Evolutionary conservation across 2,888 invertebrate species (phyloP).

Genomic region (Aphidius colemani): DNA sequence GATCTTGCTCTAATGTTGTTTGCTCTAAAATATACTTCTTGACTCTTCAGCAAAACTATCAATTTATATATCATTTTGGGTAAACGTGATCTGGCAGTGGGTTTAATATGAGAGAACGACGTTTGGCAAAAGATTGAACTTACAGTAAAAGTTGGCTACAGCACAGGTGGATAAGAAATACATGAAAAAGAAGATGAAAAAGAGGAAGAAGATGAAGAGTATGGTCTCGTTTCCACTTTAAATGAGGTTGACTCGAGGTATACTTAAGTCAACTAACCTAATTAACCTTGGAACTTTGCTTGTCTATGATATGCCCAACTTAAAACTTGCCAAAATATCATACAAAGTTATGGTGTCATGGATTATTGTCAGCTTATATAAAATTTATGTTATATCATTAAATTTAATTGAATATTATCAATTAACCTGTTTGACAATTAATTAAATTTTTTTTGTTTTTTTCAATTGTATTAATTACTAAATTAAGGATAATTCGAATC

Average conservation of each 20-base stretch:
- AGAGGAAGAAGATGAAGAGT: constrained; percentile 8
- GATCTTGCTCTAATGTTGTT: no score
- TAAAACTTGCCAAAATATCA: neutral
- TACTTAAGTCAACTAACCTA: constrained; percentile 31
- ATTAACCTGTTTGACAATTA: no score
- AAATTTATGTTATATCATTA: neutral
- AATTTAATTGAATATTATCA: neutral
- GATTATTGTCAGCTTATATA: neutral
- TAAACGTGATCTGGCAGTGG: constrained; percentile 26
- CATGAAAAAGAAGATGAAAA: neutral
- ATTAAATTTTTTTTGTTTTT: neutral
- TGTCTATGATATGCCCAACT: constrained; percentile 10
- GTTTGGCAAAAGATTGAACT: neutral
- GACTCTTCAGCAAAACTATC: constrained; percentile 32
- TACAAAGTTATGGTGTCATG: neutral
- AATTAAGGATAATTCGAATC: no score
- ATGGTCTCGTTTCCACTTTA: constrained; percentile 6
- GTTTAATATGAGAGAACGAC: neutral
- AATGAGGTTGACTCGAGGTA: constrained; percentile 25
- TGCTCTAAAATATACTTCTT: no score
- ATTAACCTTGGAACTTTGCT: constrained; percentile 28
- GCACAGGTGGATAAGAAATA: neutral
- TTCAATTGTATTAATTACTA: no score
- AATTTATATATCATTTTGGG: constrained; percentile 20
- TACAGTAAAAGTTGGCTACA: constrained; percentile 4